phyloP scores from a whole-genome alignment of 2,888 invertebrate species.

The Polydrusus cervinus region DNA sequence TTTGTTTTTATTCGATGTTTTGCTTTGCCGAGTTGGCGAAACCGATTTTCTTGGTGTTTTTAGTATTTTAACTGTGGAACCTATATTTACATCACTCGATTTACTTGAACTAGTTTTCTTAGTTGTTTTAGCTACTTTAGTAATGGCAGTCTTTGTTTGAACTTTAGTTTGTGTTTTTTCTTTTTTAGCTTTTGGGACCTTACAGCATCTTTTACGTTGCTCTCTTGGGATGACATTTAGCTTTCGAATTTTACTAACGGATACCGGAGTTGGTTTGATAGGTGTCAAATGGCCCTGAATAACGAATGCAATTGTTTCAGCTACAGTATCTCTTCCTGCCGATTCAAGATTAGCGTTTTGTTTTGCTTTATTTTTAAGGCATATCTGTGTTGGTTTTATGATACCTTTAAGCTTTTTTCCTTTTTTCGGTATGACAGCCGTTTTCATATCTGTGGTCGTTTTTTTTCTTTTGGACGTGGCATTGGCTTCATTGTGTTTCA shows the following conservation, averaged over 20 bases:
- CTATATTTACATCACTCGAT: not conserved
- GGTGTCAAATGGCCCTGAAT: slow-evolving; percentile 68
- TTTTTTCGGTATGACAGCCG: slow-evolving; percentile 20
- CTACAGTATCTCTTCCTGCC: slow-evolving; percentile 65
- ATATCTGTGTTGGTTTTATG: slow-evolving; percentile 19
- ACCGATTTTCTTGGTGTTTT: not conserved
- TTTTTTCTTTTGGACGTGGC: slow-evolving; percentile 22
- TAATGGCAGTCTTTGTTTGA: slow-evolving; percentile 62
- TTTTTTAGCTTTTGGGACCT: slow-evolving; percentile 19
- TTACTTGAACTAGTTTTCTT: slow-evolving; percentile 13
- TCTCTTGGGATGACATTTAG: slow-evolving; percentile 45
- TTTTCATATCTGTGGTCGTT: slow-evolving; percentile 28
- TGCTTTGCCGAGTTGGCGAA: not conserved
- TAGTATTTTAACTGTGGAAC: not conserved
- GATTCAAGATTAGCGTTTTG: slow-evolving; percentile 55
- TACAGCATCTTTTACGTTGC: slow-evolving; percentile 22
- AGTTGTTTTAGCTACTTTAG: not conserved
- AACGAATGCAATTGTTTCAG: slow-evolving; percentile 69
- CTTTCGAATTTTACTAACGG: slow-evolving; percentile 57
- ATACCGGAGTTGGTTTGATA: slow-evolving; percentile 61
- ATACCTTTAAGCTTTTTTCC: slow-evolving; percentile 21
- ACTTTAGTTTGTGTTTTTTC: slow-evolving; percentile 21
- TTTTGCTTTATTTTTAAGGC: slow-evolving; percentile 44
- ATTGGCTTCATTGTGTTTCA: slow-evolving; percentile 45
- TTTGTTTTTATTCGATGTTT: not conserved